Conservation (phyloP, 1,140 invertebrate genomes). For the Psilanteris sp. region DNA sequence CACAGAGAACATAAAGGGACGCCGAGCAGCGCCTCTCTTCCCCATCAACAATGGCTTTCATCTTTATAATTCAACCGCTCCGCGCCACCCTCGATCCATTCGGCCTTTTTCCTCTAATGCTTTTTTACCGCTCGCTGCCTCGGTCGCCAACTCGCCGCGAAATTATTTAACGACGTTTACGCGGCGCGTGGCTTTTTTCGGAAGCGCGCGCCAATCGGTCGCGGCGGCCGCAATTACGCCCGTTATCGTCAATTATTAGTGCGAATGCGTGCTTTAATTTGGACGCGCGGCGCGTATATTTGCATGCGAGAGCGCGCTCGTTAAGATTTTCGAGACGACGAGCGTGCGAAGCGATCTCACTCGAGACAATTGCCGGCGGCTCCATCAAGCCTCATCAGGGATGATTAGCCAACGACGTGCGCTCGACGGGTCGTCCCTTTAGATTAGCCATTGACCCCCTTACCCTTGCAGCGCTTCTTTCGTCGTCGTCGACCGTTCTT, state of each 20-base stretch:
- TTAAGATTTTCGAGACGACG: constrained; percentile 63
- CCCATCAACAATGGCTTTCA: constrained; percentile 77
- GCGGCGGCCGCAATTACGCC: constrained; percentile 1
- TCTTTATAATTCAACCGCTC: constrained; percentile 77
- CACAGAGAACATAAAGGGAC: constrained; percentile 70
- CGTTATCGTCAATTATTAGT: constrained; percentile 28
- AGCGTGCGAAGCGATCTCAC: constrained; percentile 70
- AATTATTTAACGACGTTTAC: constrained; percentile 18
- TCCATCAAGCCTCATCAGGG: constrained; percentile 76
- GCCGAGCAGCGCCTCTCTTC: constrained; percentile 66
- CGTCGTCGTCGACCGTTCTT: constrained; percentile 49
- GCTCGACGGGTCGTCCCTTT: constrained; percentile 72
- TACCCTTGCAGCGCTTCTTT: constrained; percentile 49
- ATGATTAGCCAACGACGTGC: constrained; percentile 73
- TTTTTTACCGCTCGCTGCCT: constrained; percentile 67
- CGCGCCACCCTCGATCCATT: constrained; percentile 74
- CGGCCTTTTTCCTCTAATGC: constrained; percentile 73
- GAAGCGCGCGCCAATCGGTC: too few relatives aligned
- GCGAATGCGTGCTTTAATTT: constrained; percentile 38
- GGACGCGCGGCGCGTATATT: constrained; percentile 32
- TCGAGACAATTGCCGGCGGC: constrained; percentile 74
- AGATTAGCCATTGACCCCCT: constrained; percentile 74
- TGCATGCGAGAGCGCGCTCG: constrained; percentile 43
- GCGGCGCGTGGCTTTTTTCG: too few relatives aligned
- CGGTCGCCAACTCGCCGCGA: constrained; percentile 24